A percentile compares a stretch with the other conserved stretches of the same genome.
phyloP scores from a whole-genome alignment of 2,888 invertebrate species.

The Thera britannica region DNA sequence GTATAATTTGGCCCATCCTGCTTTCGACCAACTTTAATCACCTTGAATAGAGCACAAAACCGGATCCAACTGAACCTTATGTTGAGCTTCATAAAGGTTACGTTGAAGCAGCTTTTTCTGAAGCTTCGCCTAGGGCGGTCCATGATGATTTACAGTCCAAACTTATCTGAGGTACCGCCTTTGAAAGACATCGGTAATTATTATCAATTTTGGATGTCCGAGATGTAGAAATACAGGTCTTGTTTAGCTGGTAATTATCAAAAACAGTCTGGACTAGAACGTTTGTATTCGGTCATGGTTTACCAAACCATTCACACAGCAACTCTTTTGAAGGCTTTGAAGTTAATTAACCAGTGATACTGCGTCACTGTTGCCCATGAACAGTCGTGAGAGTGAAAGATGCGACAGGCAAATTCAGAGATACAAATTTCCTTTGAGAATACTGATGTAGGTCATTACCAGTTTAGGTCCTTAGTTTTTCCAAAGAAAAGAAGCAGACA shows the following conservation, averaged over 20 bases:
- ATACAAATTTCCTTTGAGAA: too few relatives aligned
- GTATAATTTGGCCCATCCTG: constrained; percentile 79
- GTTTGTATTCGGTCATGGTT: background rate
- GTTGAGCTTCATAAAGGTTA: constrained; percentile 21
- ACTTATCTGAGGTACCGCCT: constrained; percentile 51
- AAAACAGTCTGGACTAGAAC: constrained; percentile 1
- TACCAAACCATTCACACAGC: background rate
- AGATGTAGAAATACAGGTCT: constrained; percentile 26
- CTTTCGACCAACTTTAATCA: constrained; percentile 70
- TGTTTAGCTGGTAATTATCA: constrained; percentile 13
- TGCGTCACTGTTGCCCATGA: too few relatives aligned
- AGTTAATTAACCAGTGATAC: too few relatives aligned
- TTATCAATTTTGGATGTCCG: constrained; percentile 32
- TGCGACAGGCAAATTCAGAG: too few relatives aligned
- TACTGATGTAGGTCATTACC: too few relatives aligned
- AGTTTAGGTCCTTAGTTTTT: too few relatives aligned
- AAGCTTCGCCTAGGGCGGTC: constrained; percentile 29
- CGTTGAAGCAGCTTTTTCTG: constrained; percentile 3
- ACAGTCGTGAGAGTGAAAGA: too few relatives aligned
- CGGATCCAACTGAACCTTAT: constrained; percentile 28
- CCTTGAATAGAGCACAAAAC: constrained; percentile 60
- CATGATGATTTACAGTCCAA: constrained; percentile 40
- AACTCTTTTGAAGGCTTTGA: background rate
- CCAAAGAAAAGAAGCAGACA: too few relatives aligned
- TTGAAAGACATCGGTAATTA: constrained; percentile 43